phyloP scores from a whole-genome alignment of 2,797 vertebrate species.

The Hippocampus kuda region DNA sequence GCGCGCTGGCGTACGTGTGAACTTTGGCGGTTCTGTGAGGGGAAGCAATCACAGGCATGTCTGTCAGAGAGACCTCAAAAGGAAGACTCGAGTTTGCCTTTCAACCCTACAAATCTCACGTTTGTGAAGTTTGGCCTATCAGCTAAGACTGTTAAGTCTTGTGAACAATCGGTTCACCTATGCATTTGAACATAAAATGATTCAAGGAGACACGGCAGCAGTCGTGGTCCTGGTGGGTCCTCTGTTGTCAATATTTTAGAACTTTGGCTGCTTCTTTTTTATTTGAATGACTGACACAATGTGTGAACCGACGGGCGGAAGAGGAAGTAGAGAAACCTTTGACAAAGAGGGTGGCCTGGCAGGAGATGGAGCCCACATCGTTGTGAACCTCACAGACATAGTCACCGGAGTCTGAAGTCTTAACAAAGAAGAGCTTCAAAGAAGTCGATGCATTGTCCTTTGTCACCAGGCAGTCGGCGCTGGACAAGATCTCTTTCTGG shows the following conservation, averaged over 20 bases:
- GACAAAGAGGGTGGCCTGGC: constrained; percentile 83
- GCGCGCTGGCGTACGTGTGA: constrained; percentile 81
- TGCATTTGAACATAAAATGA: not conserved
- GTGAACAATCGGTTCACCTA: not conserved
- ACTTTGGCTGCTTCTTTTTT: not conserved
- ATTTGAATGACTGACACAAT: not conserved
- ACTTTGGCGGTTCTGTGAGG: constrained; percentile 83
- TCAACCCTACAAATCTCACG: constrained; percentile 6
- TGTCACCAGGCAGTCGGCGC: constrained; percentile 75
- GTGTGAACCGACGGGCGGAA: constrained; percentile 22
- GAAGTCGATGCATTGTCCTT: constrained; percentile 84
- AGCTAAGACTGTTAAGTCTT: not conserved
- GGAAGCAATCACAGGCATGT: constrained; percentile 17
- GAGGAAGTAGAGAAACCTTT: constrained; percentile 72
- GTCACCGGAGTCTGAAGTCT: constrained; percentile 80
- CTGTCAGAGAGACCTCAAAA: not conserved
- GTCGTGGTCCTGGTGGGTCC: not conserved
- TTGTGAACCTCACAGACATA: constrained; percentile 91
- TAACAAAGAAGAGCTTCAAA: constrained; percentile 85
- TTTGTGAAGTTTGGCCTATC: not conserved
- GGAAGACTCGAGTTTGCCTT: constrained; percentile 3
- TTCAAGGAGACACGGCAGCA: not conserved
- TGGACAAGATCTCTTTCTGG: constrained; percentile 81
- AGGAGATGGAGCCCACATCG: constrained; percentile 82
- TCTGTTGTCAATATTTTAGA: not conserved